phyloP scores from a whole-genome alignment of 2,113 vertebrate genomes.

The Dendrocopos noguchii region DNA sequence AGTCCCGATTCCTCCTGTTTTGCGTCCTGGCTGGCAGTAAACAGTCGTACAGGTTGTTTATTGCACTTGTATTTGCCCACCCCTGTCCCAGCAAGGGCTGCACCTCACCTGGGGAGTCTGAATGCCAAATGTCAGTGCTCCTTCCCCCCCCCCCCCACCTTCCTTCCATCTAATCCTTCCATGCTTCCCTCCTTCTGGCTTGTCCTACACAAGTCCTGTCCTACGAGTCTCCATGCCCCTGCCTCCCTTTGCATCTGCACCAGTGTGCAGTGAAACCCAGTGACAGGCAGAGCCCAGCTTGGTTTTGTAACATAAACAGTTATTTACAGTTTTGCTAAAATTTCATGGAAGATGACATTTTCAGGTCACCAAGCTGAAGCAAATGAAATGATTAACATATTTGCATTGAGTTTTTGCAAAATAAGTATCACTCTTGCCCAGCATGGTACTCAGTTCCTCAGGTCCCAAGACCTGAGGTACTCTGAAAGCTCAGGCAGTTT shows the following conservation, averaged over 20 bases:
- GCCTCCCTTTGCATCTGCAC: not conserved
- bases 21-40: not conserved
- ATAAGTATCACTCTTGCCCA: not conserved
- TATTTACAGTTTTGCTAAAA: constrained; percentile 45
- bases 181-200: not conserved
- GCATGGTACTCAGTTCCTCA: not conserved
- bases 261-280: not conserved
- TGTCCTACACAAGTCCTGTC: not conserved
- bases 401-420: not conserved
- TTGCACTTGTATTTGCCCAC: not conserved
- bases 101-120: not conserved
- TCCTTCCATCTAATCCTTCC: not conserved
- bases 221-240: not conserved
- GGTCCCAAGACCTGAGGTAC: not conserved
- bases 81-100: not conserved
- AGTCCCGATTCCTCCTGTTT: not conserved
- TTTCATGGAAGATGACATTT: constrained; percentile 27
- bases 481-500: not conserved
- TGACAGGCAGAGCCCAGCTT: not conserved
- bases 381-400: not conserved
- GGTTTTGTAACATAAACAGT: constrained; percentile 8
- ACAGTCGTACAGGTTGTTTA: not conserved
- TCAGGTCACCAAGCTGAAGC: constrained; percentile 38
- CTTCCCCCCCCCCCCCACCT: rapidly evolving
- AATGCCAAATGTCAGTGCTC: not conserved